phyloP scores from a whole-genome alignment of 1,140 invertebrate genomes.

The Akabosia matsudoensis region DNA sequence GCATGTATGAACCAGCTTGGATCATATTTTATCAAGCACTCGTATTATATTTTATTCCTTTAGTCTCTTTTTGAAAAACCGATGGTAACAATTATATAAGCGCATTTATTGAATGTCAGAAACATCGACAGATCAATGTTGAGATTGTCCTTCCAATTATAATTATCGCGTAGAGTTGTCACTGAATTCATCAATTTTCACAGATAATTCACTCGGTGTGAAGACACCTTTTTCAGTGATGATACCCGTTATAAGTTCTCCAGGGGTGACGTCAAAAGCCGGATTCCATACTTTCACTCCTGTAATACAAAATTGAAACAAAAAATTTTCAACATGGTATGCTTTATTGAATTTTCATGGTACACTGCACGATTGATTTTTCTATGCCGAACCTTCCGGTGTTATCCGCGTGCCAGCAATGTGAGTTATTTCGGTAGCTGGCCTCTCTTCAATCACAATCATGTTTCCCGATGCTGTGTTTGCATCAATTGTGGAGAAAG shows the following conservation, averaged over 20 bases:
- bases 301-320: constrained; percentile 48
- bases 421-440: constrained; percentile 83
- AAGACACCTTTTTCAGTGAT: constrained; percentile 92
- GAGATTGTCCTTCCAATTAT: neutral
- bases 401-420: constrained; percentile 79
- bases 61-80: too few species aligned
- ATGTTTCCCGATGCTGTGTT: constrained; percentile 71
- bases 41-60: neutral
- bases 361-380: too few species aligned
- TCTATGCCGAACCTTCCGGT: constrained; percentile 75
- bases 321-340: too few species aligned
- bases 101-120: too few species aligned
- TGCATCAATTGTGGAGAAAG: constrained; percentile 86
- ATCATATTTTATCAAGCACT: neutral
- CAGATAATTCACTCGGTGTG: constrained; percentile 56
- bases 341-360: too few species aligned
- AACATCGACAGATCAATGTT: too few species aligned
- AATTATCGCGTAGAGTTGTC: too few species aligned
- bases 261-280: constrained; percentile 97
- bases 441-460: constrained; percentile 91
- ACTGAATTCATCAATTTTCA: neutral
- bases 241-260: constrained; percentile 83
- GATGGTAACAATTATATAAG: too few species aligned
- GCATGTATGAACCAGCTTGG: too few species aligned
- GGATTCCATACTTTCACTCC: constrained; percentile 97